Percentiles rank a stretch among this genome's conserved stretches.
Evolutionary conservation across 2,113 vertebrate genomes (phyloP).

Genomic region (Megatriorchis doriae): DNA sequence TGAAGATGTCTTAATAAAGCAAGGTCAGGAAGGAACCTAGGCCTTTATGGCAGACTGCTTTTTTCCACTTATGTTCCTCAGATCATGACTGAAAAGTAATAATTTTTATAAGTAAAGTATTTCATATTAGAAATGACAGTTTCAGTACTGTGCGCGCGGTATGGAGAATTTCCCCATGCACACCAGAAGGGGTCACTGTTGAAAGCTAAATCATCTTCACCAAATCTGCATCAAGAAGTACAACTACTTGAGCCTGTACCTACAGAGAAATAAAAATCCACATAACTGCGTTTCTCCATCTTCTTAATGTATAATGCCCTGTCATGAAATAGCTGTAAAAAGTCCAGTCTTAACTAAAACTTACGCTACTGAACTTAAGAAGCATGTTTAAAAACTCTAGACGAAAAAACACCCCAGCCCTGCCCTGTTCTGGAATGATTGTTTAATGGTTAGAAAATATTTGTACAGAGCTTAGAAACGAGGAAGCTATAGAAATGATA

Average conservation of each 20-base stretch:
- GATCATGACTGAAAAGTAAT: neutral
- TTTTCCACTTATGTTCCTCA: neutral
- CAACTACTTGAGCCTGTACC: neutral
- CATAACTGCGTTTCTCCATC: neutral
- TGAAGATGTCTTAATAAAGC: neutral
- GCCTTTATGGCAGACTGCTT: neutral
- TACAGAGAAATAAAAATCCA: neutral
- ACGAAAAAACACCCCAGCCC: neutral
- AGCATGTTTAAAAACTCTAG: neutral
- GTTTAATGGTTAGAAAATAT: neutral
- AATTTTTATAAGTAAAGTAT: neutral
- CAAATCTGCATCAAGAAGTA: neutral
- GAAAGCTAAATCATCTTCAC: conserved; percentile 1
- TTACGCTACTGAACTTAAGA: neutral
- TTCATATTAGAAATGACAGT: neutral
- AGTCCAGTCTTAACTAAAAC: neutral
- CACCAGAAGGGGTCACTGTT: conserved; percentile 50
- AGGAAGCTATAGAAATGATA: neutral
- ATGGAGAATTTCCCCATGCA: rapidly evolving
- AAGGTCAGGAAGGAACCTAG: neutral
- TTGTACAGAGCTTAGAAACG: neutral
- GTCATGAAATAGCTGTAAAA: neutral
- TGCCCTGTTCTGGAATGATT: neutral
- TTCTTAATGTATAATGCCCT: neutral
- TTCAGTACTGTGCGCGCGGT: rapidly evolving